These are phyloP conservation scores for Protophormia terraenovae DNA, from an alignment of 2,888 invertebrate genomes.

Conservation along the genomic window DNA sequence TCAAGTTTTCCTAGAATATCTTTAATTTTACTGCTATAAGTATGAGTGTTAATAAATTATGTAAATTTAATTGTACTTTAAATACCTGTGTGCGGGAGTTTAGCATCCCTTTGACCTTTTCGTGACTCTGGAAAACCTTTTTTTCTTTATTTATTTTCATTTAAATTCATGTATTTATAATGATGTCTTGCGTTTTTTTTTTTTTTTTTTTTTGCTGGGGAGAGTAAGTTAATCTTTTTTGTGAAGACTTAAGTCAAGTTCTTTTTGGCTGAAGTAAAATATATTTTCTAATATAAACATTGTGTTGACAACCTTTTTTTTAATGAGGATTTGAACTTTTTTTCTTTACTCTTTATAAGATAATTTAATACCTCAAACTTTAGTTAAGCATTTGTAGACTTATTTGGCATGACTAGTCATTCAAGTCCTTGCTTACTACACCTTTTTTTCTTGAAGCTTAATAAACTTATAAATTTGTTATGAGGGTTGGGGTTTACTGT, in stretches of 20 bases:
- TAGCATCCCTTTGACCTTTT: conserved; percentile 6
- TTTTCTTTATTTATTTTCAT: neutral
- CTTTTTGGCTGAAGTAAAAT: neutral
- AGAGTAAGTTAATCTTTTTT: neutral
- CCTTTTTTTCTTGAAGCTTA: neutral
- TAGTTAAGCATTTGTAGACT: no score
- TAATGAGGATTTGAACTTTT: neutral
- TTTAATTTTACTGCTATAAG: no score
- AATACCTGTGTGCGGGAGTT: neutral
- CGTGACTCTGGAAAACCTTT: neutral
- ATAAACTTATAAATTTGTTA: conserved; percentile 1
- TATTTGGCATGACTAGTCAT: neutral
- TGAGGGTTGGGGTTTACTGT: neutral
- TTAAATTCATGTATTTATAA: neutral
- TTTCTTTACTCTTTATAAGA: no score
- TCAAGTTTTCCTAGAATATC: no score
- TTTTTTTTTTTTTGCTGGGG: no score
- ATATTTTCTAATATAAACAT: neutral
- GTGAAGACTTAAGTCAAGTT: neutral
- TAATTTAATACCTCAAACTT: neutral
- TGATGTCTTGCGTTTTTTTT: neutral
- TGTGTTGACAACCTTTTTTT: neutral
- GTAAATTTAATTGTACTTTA: conserved; percentile 21
- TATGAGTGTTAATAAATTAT: conserved; percentile 23
- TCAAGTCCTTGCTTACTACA: neutral